Evolutionary conservation across 2,113 vertebrate genomes (phyloP).

Genomic region (Amphiprion percula): DNA sequence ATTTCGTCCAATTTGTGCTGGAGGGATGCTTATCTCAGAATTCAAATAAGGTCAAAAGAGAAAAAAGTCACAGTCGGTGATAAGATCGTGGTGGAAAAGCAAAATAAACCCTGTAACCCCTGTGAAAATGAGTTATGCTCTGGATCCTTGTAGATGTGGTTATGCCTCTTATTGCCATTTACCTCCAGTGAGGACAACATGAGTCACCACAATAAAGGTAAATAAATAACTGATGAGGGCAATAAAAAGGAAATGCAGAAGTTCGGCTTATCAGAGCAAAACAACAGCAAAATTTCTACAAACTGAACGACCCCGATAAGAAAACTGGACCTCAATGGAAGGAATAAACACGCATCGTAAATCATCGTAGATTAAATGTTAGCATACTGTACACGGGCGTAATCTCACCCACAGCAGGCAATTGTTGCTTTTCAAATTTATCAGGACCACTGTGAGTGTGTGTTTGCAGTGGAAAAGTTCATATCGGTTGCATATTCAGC

Average conservation of each 20-base stretch:
- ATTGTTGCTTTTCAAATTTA: conserved; percentile 48
- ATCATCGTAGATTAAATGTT: conserved; percentile 70
- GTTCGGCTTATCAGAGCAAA: conserved; percentile 73
- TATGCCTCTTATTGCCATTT: conserved; percentile 72
- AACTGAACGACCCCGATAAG: conserved; percentile 55
- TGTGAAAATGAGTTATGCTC: conserved; percentile 67
- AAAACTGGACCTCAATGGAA: conserved; percentile 61
- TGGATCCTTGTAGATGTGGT: conserved; percentile 64
- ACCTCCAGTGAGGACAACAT: conserved; percentile 65
- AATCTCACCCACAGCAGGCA: conserved; percentile 52
- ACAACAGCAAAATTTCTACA: conserved; percentile 56
- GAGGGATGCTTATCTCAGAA: conserved; percentile 79
- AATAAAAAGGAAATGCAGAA: conserved; percentile 70
- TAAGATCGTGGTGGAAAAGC: conserved; percentile 65
- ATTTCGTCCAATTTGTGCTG: conserved; percentile 79
- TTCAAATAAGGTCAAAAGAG: conserved; percentile 81
- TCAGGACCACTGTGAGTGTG: conserved; percentile 14
- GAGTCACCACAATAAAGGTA: conserved; percentile 66
- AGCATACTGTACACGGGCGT: conserved; percentile 52
- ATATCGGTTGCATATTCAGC: conserved; percentile 16
- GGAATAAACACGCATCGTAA: conserved; percentile 74
- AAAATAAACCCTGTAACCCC: conserved; percentile 62
- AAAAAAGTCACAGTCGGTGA: conserved; percentile 65
- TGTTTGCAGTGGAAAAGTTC: conserved; percentile 6
- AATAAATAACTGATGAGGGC: conserved; percentile 78